Base-by-base conservation (phyloP, 2,888 invertebrate species). In the Scrobipalpa costella region DNA sequence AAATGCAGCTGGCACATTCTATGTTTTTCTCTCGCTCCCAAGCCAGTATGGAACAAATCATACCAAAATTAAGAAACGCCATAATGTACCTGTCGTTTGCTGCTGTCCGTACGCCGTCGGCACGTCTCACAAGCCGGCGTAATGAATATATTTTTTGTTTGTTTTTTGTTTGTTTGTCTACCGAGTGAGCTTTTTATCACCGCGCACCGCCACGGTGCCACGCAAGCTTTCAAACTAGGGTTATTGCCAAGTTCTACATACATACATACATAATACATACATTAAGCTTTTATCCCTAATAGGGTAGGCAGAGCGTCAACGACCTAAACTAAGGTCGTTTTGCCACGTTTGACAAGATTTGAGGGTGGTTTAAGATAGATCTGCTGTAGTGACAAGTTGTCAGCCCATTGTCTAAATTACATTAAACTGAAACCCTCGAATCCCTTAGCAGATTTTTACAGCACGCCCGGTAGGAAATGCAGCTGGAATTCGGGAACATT, bases 111-210 rank as follows among this genome's bases (percentile, higher is more conserved):
- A 27, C 55, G 49, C 52, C 49, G 64, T 61, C 61, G 58, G 64
- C 61, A 44, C 57, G 61, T 62, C 62, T 64, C 58, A 57, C 61
- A 64, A 47, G 36, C 61, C n/a, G n/a, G n/a, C 19, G 64, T 64
- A 64, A 64, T 64, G 61, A 64, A 64, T 64, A 61, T 61, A 62
- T 62, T 64, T 64, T 61, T 64, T 64, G 57, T 62, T 27, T 21
- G 58, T 62, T 64, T 64, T 64, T 64, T 64, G 58, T 61, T 61
- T 64, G 64, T 64, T 62, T 64, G 64, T 62, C 58, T 64, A 40
- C 58, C 52, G 27, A 58, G 61, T 40, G 40, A 64, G 62, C 64
- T 64, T 64, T 64, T 64, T 64, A 62, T 44, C 64, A 40, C 61
- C 61, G 17, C 55, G 55, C 64, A 61, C 64, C 62, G 64, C 62